Conservation (phyloP, 2,113 vertebrate species). For the Ceyx cyanopectus region DNA sequence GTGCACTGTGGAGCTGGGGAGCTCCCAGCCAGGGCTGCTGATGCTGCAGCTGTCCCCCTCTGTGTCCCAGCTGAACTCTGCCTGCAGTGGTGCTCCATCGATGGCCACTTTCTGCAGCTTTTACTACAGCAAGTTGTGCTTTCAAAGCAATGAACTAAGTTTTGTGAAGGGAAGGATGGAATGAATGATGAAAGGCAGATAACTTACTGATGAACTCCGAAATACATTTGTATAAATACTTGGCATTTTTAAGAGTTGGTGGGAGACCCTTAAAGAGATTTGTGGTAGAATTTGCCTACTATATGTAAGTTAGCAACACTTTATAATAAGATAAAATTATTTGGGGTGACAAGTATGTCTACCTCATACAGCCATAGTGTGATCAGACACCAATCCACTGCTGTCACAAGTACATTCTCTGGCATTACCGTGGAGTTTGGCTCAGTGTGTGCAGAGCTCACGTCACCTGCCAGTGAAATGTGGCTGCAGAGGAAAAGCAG, state of each 20-base stretch:
- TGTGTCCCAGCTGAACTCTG: background rate
- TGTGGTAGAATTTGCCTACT: background rate
- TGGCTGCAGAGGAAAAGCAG: slow-evolving; percentile 19
- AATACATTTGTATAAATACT: background rate
- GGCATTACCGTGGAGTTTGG: background rate
- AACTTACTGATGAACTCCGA: background rate
- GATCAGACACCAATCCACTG: background rate
- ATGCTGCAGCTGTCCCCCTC: background rate
- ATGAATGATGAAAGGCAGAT: background rate
- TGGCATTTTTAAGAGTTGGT: background rate
- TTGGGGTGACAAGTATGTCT: background rate
- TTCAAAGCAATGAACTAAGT: background rate
- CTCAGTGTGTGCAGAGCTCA: background rate
- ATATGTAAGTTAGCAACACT: background rate
- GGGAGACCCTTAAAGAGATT: background rate
- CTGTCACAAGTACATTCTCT: background rate
- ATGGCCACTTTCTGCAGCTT: background rate
- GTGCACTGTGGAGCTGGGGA: background rate
- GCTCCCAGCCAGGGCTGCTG: background rate
- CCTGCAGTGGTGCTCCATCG: background rate
- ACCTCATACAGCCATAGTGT: background rate
- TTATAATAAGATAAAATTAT: background rate
- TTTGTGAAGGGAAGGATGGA: background rate
- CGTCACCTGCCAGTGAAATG: background rate
- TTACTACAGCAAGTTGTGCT: background rate